A percentile compares a stretch with the other conserved stretches of the same genome.
These are phyloP conservation scores for Tuberolachnus salignus DNA, from an alignment of 2,888 invertebrate genomes.

Conservation along the genomic window DNA sequence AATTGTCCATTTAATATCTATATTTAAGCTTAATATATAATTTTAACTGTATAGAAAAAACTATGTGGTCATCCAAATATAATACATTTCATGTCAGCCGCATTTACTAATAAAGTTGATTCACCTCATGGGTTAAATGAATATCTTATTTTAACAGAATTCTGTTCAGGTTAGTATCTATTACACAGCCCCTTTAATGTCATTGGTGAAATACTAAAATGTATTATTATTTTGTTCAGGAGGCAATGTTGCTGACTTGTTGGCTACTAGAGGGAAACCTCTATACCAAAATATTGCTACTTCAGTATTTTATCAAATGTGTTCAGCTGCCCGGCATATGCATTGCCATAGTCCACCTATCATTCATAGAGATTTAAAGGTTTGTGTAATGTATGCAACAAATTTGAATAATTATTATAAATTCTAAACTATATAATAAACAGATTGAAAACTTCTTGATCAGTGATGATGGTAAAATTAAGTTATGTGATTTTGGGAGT, in stretches of 20 bases:
- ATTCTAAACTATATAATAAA: slow-evolving; percentile 59
- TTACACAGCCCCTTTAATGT: slow-evolving; percentile 9
- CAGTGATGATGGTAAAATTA: slow-evolving; percentile 81
- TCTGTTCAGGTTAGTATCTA: slow-evolving; percentile 76
- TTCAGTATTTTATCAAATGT: slow-evolving; percentile 88
- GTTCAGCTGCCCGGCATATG: slow-evolving; percentile 90
- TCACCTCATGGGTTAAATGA: slow-evolving; percentile 84
- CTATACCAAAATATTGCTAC: slow-evolving; percentile 75
- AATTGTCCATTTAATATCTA: slow-evolving; percentile 11
- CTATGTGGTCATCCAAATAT: slow-evolving; percentile 91
- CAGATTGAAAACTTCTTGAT: slow-evolving; percentile 91
- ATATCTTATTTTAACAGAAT: slow-evolving; percentile 89
- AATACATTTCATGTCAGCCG: slow-evolving; percentile 85
- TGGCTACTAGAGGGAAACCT: slow-evolving; percentile 68
- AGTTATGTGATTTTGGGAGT: slow-evolving; percentile 97
- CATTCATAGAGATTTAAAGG: slow-evolving; percentile 93
- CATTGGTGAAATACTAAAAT: slow-evolving; percentile 13
- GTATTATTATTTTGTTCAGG: slow-evolving; percentile 61
- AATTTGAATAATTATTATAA: neutral
- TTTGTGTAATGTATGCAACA: slow-evolving; percentile 61
- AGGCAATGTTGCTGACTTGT: slow-evolving; percentile 72
- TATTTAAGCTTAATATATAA: slow-evolving; percentile 40
- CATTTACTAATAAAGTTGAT: slow-evolving; percentile 78
- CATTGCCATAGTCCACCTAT: slow-evolving; percentile 85
- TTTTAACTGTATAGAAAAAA: slow-evolving; percentile 69